Conservation (phyloP, 2,113 vertebrate species). For the Cromileptes altivelis region DNA sequence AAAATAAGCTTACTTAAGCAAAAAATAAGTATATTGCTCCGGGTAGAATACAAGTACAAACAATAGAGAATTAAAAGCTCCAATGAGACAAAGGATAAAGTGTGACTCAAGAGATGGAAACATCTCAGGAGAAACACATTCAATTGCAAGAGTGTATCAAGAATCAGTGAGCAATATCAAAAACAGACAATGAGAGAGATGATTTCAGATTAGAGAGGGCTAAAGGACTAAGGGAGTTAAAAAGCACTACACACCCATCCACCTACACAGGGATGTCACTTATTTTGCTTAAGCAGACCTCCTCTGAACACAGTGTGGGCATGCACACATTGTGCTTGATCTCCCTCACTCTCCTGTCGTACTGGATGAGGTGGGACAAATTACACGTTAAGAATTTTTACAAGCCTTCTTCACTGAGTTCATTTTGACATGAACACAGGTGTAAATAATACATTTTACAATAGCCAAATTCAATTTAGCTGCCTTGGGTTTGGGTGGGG, state of each 20-base stretch:
- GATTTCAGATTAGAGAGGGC: not conserved
- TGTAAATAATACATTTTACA: not conserved
- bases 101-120: not conserved
- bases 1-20: not conserved
- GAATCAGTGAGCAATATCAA: not conserved
- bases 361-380: not conserved
- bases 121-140: conserved; percentile 1
- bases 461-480: not conserved
- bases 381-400: not conserved
- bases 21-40: not conserved
- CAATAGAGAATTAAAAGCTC: not conserved
- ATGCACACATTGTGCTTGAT: not conserved
- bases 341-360: not conserved
- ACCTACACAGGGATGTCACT: not conserved
- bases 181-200: not conserved
- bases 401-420: not conserved
- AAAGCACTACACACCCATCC: not conserved
- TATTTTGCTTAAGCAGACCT: not conserved
- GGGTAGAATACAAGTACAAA: not conserved
- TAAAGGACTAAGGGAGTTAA: not conserved
- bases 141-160: not conserved
- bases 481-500: not conserved
- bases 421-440: not conserved
- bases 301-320: not conserved
- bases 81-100: not conserved